Evolutionary conservation across 2,113 vertebrate species (phyloP), one percentile per base, ranked within the genome.

Genomic region (Cyanistes caeruleus): DNA sequence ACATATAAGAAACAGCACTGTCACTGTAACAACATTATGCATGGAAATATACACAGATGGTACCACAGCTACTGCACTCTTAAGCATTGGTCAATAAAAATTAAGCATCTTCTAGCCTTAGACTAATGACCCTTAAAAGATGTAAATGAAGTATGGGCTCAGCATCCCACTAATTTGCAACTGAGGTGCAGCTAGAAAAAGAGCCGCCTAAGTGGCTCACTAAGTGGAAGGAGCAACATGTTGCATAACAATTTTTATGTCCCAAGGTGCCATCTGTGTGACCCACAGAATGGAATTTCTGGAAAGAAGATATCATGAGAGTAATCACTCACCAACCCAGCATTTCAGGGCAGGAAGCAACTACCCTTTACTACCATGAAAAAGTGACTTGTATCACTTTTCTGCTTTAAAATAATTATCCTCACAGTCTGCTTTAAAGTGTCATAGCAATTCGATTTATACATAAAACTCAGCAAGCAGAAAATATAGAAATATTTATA

Each of bases 381-480:
- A 88, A 75, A 89, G 95, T 4, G 1, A 49, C 48, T 95, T 79
- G 27, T 73, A 60, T 39, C 56, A 70, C 70, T 77, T 81, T 96
- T 85, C 53, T 93, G 43, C 53, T 96, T 88, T 95, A 93, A 96
- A 97, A 94, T 86, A 96, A 90, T 68, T 72, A 65, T 51, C 28
- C 37, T 88, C 76, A 62, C 44, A 49, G 37, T 49, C 31, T 73
- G 41, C 44, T 87, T 80, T 56, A 84, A 60, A 89, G 63, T 65
- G 84, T 53, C 77, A 58, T 15, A 56, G 53, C 9, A 68, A 76
- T 92, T 89, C 1, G 5, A 90, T 92, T 89, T 90, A 62, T 31
- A 83, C 41, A 78, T 60, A 79, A 97, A 96, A 60, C n/a, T 74
- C 31, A 79, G 27, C 44, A 91, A 94, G 89, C 30, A 94, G 72